Base-by-base conservation (phyloP, 2,797 vertebrate species). In the Arrhamphus sclerolepis region DNA sequence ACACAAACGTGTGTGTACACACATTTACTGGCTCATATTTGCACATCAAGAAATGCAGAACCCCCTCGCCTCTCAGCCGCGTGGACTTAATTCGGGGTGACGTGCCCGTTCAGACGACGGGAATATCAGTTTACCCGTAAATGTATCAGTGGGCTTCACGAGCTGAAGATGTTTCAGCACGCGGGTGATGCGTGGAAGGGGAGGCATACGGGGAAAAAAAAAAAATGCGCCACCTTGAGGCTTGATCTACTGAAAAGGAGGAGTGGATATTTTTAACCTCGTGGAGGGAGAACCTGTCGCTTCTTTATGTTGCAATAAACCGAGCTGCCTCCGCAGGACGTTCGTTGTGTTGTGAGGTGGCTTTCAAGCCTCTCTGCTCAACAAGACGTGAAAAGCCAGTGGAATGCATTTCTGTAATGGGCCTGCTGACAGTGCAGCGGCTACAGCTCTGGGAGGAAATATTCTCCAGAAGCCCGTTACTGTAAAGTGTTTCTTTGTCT, bases 401-500 rank as follows among this genome's bases (percentile, higher is more conserved):
- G 83, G 77, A 83, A 84, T 76, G 67, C 72, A 56, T 70, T 85
- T 76, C 52, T 72, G 62, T 81, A 81, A 68, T 64, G 62, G 81
- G 57, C 61, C 66, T 77, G 79, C 81, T 85, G 85, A 86, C 82
- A 72, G 79, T 53, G 75, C 85, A 66, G 72, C 76, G 68, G 75
- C 79, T 71, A 47, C 46, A 55, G 74, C 46, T 13, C 64, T 16
- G 48, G 38, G 65, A 69, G 81, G 77, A 77, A 82, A 85, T 67
- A 59, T 68, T 76, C 75, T 84, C 72, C 71, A 65, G 78, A 70
- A 84, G 72, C 75, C 64, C 62, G 70, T 78, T 80, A 84, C 80
- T 77, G 84, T 80, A 78, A 85, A 87, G 77, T 72, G 81, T 82
- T 81, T 53, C 82, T 86, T 89, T 88, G 82, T 88, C 71, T 85